Evolutionary conservation across 2,888 invertebrate genomes (phyloP), one percentile per base, ranked within the genome.

Genomic region (Diarsia brunnea): DNA sequence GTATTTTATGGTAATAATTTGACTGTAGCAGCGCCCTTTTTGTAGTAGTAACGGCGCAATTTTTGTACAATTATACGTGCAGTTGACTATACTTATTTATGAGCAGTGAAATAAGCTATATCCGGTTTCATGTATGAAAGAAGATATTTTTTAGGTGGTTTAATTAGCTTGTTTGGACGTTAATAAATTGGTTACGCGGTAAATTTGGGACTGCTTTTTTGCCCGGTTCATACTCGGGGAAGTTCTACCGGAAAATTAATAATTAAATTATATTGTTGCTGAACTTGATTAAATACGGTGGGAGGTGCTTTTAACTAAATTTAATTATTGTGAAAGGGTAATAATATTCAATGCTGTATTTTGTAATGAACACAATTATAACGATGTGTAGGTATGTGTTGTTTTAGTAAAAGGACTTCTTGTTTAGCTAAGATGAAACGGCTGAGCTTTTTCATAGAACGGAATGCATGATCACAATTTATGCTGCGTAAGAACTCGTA

Each of bases 271-370:
- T 31, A 8, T 76, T 64, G 45, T 64, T 76, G 16, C 10, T 45
- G 38, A 16, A 55, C n/a, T 7, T 64, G 51, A 53, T 45, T 27
- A 45, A 21, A 64, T 72, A 10, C 16, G 8, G n/a, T 51, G 8
- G 7, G 21, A 75, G 11, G 55, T 27, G 47, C 47, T 66, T 49
- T 66, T 47, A 77, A 65, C 31, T 4, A 47, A 77, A 47, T 58
- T 78, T 5, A 47, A 77, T 77, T 66, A 58, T 24, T 31, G 4
- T 14, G 60, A 60, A 60, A 60, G n/a, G 60, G 60, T 49, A 38
- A 21, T 27, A 2, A n/a, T 47, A n/a, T 21, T 55, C 8, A 75
- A 24, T 47, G 19, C 4, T 45, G 14, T 45, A 45, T 74, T 47
- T 24, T 55, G 51, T 53, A 27, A 55, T 21, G 16, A 65, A 76